These are phyloP conservation scores for Platyscelio sp. DNA, from an alignment of 2,888 invertebrate species.

Conservation along the genomic window DNA sequence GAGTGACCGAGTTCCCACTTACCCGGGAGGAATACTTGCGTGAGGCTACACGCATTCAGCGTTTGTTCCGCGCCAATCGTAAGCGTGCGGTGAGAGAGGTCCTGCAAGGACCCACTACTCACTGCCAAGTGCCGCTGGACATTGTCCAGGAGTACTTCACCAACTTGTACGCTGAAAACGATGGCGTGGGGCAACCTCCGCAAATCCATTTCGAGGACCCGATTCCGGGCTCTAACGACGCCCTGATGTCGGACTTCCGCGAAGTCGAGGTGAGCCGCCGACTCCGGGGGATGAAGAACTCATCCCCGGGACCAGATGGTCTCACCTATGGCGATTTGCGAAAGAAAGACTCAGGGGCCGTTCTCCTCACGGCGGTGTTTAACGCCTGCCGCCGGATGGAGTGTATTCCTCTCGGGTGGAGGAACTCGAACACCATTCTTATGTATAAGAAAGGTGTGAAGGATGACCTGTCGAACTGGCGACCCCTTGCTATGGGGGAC, in stretches of 20 bases:
- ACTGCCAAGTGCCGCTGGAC: constrained; percentile 39
- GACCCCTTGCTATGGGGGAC: constrained; percentile 76
- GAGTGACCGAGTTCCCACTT: background rate
- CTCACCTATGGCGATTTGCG: constrained; percentile 63
- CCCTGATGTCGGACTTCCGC: no score
- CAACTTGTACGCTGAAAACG: background rate
- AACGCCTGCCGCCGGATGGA: constrained; percentile 63
- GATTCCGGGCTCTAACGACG: background rate
- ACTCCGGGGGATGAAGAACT: constrained; percentile 48
- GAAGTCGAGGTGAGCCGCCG: constrained; percentile 25
- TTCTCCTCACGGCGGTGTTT: constrained; percentile 54
- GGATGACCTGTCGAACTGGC: constrained; percentile 75
- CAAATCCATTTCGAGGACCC: constrained; percentile 19
- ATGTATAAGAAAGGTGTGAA: constrained; percentile 63
- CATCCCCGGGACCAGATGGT: constrained; percentile 59
- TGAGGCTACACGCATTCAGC: constrained; percentile 4
- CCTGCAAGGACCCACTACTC: constrained; percentile 30
- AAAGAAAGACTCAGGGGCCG: constrained; percentile 61
- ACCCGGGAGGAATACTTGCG: no score
- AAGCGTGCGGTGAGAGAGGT: constrained; percentile 62
- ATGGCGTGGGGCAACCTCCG: constrained; percentile 7
- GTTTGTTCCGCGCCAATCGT: constrained; percentile 38
- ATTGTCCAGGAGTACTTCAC: constrained; percentile 40
- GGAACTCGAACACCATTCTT: constrained; percentile 63
- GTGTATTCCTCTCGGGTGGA: constrained; percentile 58